Base-by-base conservation (phyloP, 2,888 invertebrate genomes). In the Cephus spinipes region DNA sequence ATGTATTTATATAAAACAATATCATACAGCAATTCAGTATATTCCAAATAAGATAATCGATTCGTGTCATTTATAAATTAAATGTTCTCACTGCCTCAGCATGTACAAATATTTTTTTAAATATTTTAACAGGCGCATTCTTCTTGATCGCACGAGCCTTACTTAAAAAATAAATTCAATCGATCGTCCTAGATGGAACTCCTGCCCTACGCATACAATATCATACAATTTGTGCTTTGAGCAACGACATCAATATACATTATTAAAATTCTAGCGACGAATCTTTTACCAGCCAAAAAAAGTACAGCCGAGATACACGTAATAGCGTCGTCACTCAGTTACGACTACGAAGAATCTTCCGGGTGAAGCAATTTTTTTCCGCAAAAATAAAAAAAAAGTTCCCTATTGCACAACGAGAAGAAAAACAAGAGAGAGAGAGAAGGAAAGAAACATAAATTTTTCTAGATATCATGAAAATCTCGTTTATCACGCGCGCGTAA, bases 1-100 rank as follows among this genome's bases (percentile, higher is more conserved):
- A 71, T 77, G 55, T 78, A 75, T 76, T 77, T 74, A 75, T 79
- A 83, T 79, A 76, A 81, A 83, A 80, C 77, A 83, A 79, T 79
- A 76, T 69, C 75, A 74, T 83, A 81, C 76, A 78, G 15, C 31
- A 71, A 32, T 71, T 30, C 71, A 31, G 23, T 71, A 6, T 71
- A 33, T 32, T 55, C 55, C 55, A 55, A 1, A 9, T 55, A 55
- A 55, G 55, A 55, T 23, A 55, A 55, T 55, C 23, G 55, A 23
- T 23, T 55, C 9, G 6, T 55, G 6, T 15, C 1, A 40, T 15
- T 6, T 23, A 55, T 55, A 23, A 55, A 55, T 55, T 55, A 55
- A 55, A 4, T 12, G 23, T 55, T 55, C 23, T 23, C 55, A 23
- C 55, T 55, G 6, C 23, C 6, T 55, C 6, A 6, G 9, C 55